Base-by-base conservation (phyloP, 2,797 vertebrate genomes). In the Poecile montanus region DNA sequence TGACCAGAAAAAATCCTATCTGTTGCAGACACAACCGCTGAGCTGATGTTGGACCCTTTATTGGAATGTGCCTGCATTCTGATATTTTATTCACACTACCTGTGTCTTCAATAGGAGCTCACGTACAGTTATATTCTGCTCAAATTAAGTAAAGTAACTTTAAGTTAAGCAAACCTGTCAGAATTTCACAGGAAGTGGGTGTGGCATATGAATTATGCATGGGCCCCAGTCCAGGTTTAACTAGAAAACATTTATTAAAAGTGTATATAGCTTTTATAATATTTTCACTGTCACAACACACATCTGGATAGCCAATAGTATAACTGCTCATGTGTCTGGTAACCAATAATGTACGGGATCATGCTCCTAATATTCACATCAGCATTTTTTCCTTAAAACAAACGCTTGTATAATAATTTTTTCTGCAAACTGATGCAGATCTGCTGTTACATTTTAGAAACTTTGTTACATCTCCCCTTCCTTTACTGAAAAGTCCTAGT, bases 201-300 rank as follows among this genome's bases (percentile, higher is more conserved):
- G 13, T 0, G 1, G 20, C 0, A 0, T 21, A 11, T 25, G 34
- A 30, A 17, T 13, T 34, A 30, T 56, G 13, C 34, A 48, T 1
- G 0, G 11, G 29, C 20, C 30, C 16, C 50, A 56, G 11, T 6
- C 2, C 0, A 4, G 2, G 42, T 56, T 13, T 16, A 40, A 54
- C 5, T 9, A 56, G 68, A 56, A 54, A 47, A 20, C 16, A 56
- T 48, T 63, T 48, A 63, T n/a, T 56, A 9, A 29, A 63, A 56
- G 1, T 48, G 13, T 20, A 23, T 4, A 23, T 29, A 47, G 4
- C 8, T 83, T 56, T 34, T 40, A 44, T 34, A 29, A 47, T n/a
- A 40, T 38, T 63, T 72, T 40, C 34, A 38, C 29, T 23, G 9
- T 40, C 42, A 56, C 50, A 54, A n/a, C 19, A n/a, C 5, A 0